phyloP scores from a whole-genome alignment of 2,797 vertebrate genomes.

The Aldrovandia affinis region DNA sequence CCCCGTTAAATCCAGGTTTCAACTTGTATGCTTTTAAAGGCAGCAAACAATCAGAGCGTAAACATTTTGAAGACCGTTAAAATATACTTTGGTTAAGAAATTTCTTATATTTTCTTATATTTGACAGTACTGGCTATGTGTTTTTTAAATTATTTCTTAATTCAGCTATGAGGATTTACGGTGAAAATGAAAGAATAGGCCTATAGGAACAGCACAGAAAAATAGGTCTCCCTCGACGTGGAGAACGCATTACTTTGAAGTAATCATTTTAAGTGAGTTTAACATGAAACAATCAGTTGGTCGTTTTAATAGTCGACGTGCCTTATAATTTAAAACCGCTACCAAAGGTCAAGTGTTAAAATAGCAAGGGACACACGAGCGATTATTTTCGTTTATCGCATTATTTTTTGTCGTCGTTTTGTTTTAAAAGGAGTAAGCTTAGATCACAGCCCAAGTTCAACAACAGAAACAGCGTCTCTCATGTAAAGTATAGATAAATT shows the following conservation, averaged over 20 bases:
- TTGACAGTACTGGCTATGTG: no score
- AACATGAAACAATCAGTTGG: conserved; percentile 7
- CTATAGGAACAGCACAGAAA: not conserved
- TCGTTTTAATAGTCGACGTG: not conserved
- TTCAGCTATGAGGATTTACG: not conserved
- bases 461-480: not conserved
- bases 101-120: no score
- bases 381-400: not conserved
- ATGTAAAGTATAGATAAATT: not conserved
- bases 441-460: not conserved
- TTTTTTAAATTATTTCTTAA: no score
- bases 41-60: not conserved
- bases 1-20: not conserved
- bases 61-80: no score
- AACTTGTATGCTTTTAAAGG: not conserved
- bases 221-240: not conserved
- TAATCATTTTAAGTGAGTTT: conserved; percentile 10
- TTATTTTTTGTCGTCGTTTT: not conserved
- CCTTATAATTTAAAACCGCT: conserved; percentile 30
- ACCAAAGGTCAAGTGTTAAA: conserved; percentile 14
- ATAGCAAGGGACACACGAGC: not conserved
- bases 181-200: not conserved
- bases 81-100: no score
- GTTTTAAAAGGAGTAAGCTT: not conserved
- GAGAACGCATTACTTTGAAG: not conserved